Conservation (phyloP, 2,888 invertebrate genomes). For the Ptychoptera albimana region DNA sequence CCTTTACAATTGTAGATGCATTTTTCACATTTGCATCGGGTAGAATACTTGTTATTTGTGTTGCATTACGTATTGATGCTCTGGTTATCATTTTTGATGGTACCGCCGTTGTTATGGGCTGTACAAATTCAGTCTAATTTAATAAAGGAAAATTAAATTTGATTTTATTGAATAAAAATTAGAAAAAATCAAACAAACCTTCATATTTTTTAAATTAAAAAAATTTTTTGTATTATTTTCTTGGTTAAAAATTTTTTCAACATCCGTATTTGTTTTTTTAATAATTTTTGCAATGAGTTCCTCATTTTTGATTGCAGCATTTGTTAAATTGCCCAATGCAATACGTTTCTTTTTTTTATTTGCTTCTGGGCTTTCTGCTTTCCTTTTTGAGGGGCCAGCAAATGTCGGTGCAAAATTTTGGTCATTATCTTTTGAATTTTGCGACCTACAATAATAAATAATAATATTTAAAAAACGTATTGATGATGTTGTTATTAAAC, state of each 20-base stretch:
- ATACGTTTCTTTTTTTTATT: slow-evolving; percentile 57
- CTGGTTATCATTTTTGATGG: slow-evolving; percentile 23
- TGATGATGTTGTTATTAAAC: slow-evolving; percentile 5
- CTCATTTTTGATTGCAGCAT: slow-evolving; percentile 32
- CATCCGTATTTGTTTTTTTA: no score
- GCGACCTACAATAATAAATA: slow-evolving; percentile 8
- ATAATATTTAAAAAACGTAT: neutral
- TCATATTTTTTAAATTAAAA: no score
- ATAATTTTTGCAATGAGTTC: no score
- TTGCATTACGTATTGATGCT: slow-evolving; percentile 15
- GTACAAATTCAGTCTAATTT: neutral
- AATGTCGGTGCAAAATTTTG: slow-evolving; percentile 20
- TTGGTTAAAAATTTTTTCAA: no score
- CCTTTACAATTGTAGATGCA: slow-evolving; percentile 25
- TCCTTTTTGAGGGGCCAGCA: slow-evolving; percentile 43
- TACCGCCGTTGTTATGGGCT: slow-evolving; percentile 8
- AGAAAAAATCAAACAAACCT: no score
- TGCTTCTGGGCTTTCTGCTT: slow-evolving; percentile 67
- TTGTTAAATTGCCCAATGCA: slow-evolving; percentile 76
- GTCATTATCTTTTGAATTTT: slow-evolving; percentile 20
- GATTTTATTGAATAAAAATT: no score
- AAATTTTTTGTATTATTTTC: no score
- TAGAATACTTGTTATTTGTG: slow-evolving; percentile 31
- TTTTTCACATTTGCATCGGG: slow-evolving; percentile 23
- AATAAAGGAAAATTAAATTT: no score